These are phyloP conservation scores for Rhagonycha lutea DNA, from an alignment of 2,888 invertebrate species.

Conservation along the genomic window DNA sequence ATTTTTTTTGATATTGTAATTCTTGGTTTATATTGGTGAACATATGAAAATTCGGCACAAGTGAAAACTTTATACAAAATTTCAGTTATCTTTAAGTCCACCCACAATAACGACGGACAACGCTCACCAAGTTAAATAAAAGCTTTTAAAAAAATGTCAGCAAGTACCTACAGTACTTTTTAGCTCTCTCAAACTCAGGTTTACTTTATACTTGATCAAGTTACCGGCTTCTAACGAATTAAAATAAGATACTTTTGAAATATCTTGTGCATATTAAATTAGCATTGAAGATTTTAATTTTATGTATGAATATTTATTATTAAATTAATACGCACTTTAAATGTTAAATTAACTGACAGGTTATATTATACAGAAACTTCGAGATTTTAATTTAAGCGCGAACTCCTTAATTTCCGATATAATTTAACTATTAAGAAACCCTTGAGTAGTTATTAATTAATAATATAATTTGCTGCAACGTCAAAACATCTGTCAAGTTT, in stretches of 20 bases:
- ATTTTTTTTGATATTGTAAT: no score
- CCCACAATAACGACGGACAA: no score
- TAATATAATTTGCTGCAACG: background rate
- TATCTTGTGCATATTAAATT: background rate
- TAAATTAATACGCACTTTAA: background rate
- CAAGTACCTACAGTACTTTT: no score
- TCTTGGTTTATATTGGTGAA: no score
- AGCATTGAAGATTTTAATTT: background rate
- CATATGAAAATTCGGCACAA: no score
- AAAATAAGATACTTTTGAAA: background rate
- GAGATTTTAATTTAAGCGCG: background rate
- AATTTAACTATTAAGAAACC: background rate
- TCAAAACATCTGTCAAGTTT: background rate
- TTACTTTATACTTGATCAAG: background rate
- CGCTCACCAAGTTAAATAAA: no score
- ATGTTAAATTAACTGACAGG: background rate
- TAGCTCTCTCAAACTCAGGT: no score
- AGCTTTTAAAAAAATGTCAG: no score
- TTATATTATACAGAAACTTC: background rate
- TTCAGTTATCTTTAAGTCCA: no score
- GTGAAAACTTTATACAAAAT: no score
- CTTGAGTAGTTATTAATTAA: background rate
- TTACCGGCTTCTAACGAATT: background rate
- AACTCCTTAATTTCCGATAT: background rate
- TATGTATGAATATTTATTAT: background rate